Base-by-base conservation (phyloP, 2,113 vertebrate species). In the Sardina pilchardus region DNA sequence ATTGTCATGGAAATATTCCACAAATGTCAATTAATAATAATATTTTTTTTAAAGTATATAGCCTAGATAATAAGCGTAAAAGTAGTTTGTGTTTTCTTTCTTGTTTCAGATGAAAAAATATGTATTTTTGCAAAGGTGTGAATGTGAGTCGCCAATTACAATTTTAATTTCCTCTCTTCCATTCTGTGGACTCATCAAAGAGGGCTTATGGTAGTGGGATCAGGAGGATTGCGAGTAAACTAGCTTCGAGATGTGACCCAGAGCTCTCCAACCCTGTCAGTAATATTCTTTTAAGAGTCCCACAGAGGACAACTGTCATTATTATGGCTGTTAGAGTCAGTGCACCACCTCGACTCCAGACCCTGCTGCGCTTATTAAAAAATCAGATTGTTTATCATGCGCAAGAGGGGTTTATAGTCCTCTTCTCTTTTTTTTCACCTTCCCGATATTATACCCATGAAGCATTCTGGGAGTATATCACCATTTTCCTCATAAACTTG, bases 331-430 rank as follows among this genome's bases (percentile, higher is more conserved):
- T 86, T 85, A 83, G 81, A 81, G 83, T 88, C 85, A 88, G 87
- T 88, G 86, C 89, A 84, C 80, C 85, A 86, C 82, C 83, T 81
- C 36, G 47, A 86, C 81, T 81, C 71, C 78, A 81, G 67, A 80
- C 87, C 90, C 90, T 89, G 90, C 90, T 91, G 90, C 80, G 90
- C 89, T 91, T 92, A 92, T 92, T 92, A 91, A 91, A 71, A 91
- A 91, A 90, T 91, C 86, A 63, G 90, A 91, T 88, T 90, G 86
- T 92, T 90, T 91, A 92, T 90, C 88, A 91, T 87, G 84, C 86
- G 81, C 81, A 83, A 75, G 84, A 84, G 88, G 88, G 88, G 86
- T 86, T 87, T 87, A 88, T 85, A 84, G 86, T 82, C 45, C 82
- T 83, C 85, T 85, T 84, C 83, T 67, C 84, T 82, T 67, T 71